Percentiles rank a stretch among this genome's conserved stretches.
Conservation (phyloP, 1,140 invertebrate genomes). For the Drosophila setifemur region DNA sequence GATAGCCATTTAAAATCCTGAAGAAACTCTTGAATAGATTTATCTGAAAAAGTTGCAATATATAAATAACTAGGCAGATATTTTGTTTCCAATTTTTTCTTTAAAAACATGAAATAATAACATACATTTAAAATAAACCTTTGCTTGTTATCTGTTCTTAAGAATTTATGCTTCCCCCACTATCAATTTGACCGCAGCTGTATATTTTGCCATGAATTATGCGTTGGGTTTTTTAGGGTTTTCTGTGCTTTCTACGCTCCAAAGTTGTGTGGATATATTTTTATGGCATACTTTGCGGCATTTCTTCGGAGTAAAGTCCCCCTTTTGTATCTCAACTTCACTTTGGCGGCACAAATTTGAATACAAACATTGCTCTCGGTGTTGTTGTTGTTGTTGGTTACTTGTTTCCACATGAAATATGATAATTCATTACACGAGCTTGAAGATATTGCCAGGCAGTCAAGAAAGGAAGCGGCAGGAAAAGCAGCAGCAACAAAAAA, state of each 20-base stretch:
- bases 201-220: slow-evolving; percentile 55
- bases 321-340: slow-evolving; percentile 23
- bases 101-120: too few species aligned
- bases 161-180: slow-evolving; percentile 12
- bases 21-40: too few species aligned
- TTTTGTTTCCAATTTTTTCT: too few species aligned
- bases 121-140: too few species aligned
- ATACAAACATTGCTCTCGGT: slow-evolving; percentile 52
- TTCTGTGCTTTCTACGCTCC: slow-evolving; percentile 9
- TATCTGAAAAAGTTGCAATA: too few species aligned
- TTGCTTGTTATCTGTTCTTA: slow-evolving; percentile 24
- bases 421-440: slow-evolving; percentile 79
- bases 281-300: slow-evolving; percentile 77
- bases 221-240: slow-evolving; percentile 24
- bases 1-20: too few species aligned
- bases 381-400: slow-evolving; percentile 13
- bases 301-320: slow-evolving; percentile 45
- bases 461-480: slow-evolving; percentile 47
- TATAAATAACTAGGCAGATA: too few species aligned
- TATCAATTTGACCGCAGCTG: slow-evolving; percentile 13
- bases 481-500: slow-evolving; percentile 19
- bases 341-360: slow-evolving; percentile 54
- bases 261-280: slow-evolving; percentile 40
- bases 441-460: slow-evolving; percentile 22
- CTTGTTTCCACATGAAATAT: slow-evolving; percentile 74